Evolutionary conservation across 2,797 vertebrate species (phyloP).

Genomic region (Gallinago stenura): DNA sequence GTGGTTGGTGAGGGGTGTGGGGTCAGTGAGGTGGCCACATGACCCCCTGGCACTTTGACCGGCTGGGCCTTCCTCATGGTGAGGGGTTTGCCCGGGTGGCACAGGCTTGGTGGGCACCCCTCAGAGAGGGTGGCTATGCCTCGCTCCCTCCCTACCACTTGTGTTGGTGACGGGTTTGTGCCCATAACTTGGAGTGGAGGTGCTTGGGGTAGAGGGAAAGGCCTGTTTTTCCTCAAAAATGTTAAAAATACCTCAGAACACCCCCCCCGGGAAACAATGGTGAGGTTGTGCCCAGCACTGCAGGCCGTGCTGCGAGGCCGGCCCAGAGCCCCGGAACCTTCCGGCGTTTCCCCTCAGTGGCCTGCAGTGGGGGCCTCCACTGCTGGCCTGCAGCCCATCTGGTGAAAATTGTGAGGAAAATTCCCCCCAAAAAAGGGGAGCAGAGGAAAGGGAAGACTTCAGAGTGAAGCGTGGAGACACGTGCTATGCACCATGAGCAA

Average conservation of each 20-base stretch:
- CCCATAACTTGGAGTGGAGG: rapidly evolving
- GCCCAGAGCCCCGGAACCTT: rapidly evolving
- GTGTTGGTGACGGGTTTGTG: rapidly evolving
- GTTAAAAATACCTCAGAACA: background rate
- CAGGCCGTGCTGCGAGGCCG: background rate
- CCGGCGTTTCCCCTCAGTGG: rapidly evolving
- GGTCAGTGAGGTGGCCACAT: rapidly evolving
- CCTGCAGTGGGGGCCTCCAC: background rate
- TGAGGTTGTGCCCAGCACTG: background rate
- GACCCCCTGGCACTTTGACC: rapidly evolving
- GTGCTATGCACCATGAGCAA: rapidly evolving
- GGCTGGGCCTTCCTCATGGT: rapidly evolving
- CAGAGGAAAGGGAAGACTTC: background rate
- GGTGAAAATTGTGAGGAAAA: background rate
- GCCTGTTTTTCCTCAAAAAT: rapidly evolving
- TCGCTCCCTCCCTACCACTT: rapidly evolving
- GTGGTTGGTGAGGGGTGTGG: background rate
- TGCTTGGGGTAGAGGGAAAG: background rate
- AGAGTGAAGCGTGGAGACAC: rapidly evolving
- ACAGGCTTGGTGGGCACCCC: background rate
- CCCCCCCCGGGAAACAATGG: background rate
- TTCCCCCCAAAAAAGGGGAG: rapidly evolving
- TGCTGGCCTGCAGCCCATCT: rapidly evolving
- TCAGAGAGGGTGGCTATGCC: background rate
- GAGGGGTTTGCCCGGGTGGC: background rate